Evolutionary conservation across 2,113 vertebrate species (phyloP), one percentile per base, ranked within the genome.

Genomic region (Eupsittula cactorum): DNA sequence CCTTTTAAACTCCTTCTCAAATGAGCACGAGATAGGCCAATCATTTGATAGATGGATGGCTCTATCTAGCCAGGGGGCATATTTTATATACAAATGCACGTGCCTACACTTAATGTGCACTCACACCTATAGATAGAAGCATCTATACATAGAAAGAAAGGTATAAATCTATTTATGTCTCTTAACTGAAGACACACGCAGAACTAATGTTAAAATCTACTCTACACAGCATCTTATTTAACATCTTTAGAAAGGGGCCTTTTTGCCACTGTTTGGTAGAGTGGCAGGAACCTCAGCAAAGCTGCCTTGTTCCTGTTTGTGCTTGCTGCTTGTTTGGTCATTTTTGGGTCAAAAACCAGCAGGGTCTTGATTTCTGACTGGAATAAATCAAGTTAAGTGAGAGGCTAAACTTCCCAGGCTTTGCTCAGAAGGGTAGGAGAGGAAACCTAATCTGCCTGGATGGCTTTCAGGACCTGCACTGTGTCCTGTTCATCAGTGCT

Each of bases 111-210:
- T 52, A 81, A 50, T 5, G 11, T 19, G 28, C 62, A 60, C 80
- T 88, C 92, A 75, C 94, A 75, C 71, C 88, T 88, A 41, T 49
- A 42, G 44, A 64, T 67, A 92, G 81, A 52, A 85, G 29, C 44
- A 53, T 6, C 47, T 4, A 86, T 39, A 75, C 12, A 20, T 7
- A 63, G 59, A 78, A 21, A 57, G 12, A 93, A 76, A 59, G 65
- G 77, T 82, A 50, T 59, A 88, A 82, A 84, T 95, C 93, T 95
- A 87, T 94, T 96, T 94, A 82, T 84, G 82, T 73, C 62, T 31
- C 70, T 39, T 33, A 84, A 67, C 52, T 31, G 44, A 81, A 91
- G 82, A 71, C 65, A 94, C 82, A 90, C 19, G 41, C 68, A 57
- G 69, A 79, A 52, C 65, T 95, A 57, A 84, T 27, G 31, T 46